A percentile compares a stretch with the other conserved stretches of the same genome.
phyloP scores from a whole-genome alignment of 1,140 invertebrate species.

The Ganaspis sp. region DNA sequence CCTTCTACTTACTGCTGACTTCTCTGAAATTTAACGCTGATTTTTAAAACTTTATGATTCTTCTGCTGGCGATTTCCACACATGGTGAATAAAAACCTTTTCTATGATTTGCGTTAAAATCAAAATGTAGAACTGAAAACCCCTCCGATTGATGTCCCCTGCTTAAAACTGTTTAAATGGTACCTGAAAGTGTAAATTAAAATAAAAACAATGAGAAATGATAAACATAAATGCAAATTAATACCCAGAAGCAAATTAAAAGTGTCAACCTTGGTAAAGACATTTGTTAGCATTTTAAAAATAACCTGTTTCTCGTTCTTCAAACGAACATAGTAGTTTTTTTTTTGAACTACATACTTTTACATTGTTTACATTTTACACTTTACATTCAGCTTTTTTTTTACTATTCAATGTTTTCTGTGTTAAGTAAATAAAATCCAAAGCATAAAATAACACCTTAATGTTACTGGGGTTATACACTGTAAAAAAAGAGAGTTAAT shows the following conservation, averaged over 20 bases:
- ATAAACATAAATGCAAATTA: not conserved
- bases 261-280: not conserved
- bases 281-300: not conserved
- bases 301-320: not conserved
- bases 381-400: no score
- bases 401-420: no score
- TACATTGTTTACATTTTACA: no score
- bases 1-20: slow-evolving; percentile 17
- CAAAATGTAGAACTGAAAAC: not conserved
- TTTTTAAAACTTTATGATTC: slow-evolving; percentile 9
- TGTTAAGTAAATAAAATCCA: no score
- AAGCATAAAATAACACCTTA: no score
- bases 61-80: not conserved
- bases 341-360: no score
- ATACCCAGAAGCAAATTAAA: not conserved
- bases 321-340: not conserved
- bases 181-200: slow-evolving; percentile 15
- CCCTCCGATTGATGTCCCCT: not conserved
- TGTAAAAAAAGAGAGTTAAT: no score
- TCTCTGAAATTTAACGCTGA: slow-evolving; percentile 50
- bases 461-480: no score
- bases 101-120: not conserved
- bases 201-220: slow-evolving; percentile 1
- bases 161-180: not conserved
- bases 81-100: not conserved